phyloP scores from a whole-genome alignment of 2,113 vertebrate species.

The Atrichornis clamosus region DNA sequence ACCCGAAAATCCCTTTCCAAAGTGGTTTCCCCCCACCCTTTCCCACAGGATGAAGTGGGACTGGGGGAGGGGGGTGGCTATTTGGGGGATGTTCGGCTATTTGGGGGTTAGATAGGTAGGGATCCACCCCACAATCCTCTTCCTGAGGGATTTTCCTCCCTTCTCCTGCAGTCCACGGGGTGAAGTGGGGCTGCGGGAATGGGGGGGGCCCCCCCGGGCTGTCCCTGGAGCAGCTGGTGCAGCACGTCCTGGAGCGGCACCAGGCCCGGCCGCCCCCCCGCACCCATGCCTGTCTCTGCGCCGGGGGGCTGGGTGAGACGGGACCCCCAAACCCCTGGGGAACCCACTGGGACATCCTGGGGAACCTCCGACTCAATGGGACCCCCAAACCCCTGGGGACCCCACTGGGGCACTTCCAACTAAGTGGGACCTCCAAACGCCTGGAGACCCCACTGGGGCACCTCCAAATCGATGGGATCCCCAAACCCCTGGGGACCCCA shows the following conservation, averaged over 20 bases:
- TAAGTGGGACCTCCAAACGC: background rate
- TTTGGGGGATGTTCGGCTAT: background rate
- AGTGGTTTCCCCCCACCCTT: background rate
- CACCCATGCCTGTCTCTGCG: background rate
- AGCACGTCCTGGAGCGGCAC: background rate
- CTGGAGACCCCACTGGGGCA: no score
- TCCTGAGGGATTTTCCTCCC: background rate
- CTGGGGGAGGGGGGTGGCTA: no score
- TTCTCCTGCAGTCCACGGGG: background rate
- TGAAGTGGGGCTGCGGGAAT: background rate
- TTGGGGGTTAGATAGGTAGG: background rate
- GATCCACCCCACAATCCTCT: rapidly evolving
- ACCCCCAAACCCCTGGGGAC: background rate
- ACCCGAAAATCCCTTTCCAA: no score
- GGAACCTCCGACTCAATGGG: background rate
- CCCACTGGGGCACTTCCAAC: no score
- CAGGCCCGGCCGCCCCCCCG: background rate
- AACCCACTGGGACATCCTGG: background rate
- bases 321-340: no score
- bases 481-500: background rate
- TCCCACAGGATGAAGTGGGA: background rate
- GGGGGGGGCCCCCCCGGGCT: background rate
- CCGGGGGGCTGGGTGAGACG: background rate
- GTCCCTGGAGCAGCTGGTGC: slow-evolving; percentile 4
- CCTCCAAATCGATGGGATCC: background rate